Percentiles rank a stretch among this genome's conserved stretches.
phyloP scores from a whole-genome alignment of 2,113 vertebrate species.

The Carollia perspicillata region DNA sequence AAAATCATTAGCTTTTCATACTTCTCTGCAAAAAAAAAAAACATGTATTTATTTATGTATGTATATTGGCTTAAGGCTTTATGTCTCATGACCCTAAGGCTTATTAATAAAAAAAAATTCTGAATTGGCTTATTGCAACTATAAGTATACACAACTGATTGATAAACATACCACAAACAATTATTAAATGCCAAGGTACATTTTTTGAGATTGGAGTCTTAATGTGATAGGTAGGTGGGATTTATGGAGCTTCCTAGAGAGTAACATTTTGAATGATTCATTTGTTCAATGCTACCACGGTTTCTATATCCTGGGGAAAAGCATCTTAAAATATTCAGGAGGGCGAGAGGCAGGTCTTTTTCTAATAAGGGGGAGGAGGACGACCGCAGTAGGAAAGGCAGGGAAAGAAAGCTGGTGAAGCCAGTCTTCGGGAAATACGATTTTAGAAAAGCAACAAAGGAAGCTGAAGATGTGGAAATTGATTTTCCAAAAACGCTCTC shows the following conservation, averaged over 20 bases:
- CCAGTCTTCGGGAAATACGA: not conserved
- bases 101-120: not conserved
- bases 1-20: constrained; percentile 18
- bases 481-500: constrained; percentile 35
- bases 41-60: no score
- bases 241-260: not conserved
- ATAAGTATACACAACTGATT: not conserved
- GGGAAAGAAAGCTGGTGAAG: not conserved
- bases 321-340: not conserved
- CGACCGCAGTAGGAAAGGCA: not conserved
- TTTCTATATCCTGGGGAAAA: not conserved
- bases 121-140: not conserved
- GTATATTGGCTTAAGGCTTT: constrained; percentile 1
- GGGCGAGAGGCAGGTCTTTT: not conserved
- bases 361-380: not conserved
- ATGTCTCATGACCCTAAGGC: not conserved
- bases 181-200: not conserved
- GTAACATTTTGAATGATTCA: not conserved
- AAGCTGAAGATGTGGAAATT: not conserved
- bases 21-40: not conserved
- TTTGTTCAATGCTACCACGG: not conserved
- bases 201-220: not conserved
- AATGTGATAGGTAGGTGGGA: not conserved
- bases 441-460: constrained; percentile 25
- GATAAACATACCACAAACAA: not conserved